Base-by-base conservation (phyloP, 2,113 vertebrate species). In the Passer domesticus region DNA sequence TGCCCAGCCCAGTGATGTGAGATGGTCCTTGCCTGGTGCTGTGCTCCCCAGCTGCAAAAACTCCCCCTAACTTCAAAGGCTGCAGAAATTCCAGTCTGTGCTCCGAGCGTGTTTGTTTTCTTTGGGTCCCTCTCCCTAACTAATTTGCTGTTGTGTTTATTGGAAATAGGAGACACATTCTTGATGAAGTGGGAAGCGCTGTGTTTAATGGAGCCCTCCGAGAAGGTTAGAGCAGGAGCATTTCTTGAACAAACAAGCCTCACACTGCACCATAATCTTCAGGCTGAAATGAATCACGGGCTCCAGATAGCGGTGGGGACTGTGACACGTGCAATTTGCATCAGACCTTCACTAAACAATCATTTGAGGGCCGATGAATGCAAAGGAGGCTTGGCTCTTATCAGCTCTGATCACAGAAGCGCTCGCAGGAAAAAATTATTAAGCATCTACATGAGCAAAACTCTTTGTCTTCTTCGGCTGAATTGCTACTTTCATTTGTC, bases 401-500 rank as follows among this genome's bases (percentile, higher is more conserved):
- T 28, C 50, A n/a, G 64, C 59, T 84, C 66, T 82, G 77, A 97
- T 90, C 70, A 31, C 80, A 66, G 83, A 92, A 82, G 63, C 16
- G 1, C 90, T 87, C 41, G 9, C 78, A 72, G 86, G 75, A 80
- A 73, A 91, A 86, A 92, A 96, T 56, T 72, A 77, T 87, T 94
- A 76, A 88, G 94, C 84, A 82, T 72, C 79, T 83, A 59, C 74
- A 53, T 20, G 91, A 95, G 92, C 76, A 95, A 95, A 96, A 87
- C 86, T 91, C 95, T 93, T 95, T 92, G 92, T 91, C 95, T 92
- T 78, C 58, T 76, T 62, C 90, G 75, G 76, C 9, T 90, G 92
- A 91, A 95, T 95, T 95, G 96, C 88, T 94, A 81, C 93, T 95
- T 96, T 90, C 92, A 72, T 96, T 96, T 95, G 88, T 94, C 95